A percentile compares a stretch with the other conserved stretches of the same genome.
Evolutionary conservation across 2,888 invertebrate species (phyloP).

Genomic region (Ichneumoninae sp.): DNA sequence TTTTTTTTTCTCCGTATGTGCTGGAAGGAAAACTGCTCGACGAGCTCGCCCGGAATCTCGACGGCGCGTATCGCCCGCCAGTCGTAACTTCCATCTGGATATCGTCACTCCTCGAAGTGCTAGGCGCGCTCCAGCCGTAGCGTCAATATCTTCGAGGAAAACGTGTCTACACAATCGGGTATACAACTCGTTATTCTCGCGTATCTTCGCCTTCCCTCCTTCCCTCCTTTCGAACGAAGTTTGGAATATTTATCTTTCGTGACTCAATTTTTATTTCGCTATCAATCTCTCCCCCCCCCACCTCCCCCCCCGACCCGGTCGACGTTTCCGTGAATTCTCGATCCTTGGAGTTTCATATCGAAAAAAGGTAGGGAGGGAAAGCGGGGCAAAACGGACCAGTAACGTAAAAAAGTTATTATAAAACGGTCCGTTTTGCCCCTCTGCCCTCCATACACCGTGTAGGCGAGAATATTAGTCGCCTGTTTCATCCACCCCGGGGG

Average conservation of each 20-base stretch:
- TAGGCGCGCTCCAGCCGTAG: slow-evolving; percentile 21
- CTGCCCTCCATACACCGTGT: background rate
- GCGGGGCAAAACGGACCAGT: no score
- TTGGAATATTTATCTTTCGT: slow-evolving; percentile 1
- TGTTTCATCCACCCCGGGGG: slow-evolving; percentile 46
- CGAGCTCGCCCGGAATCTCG: slow-evolving; percentile 53
- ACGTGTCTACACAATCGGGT: slow-evolving; percentile 7
- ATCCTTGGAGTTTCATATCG: background rate
- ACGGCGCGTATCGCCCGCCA: slow-evolving; percentile 29
- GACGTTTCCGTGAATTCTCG: slow-evolving; percentile 26
- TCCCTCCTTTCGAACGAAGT: slow-evolving; percentile 4
- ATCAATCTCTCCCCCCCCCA: background rate
- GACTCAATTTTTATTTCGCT: slow-evolving; percentile 21
- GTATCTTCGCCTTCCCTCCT: slow-evolving; percentile 40
- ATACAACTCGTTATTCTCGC: slow-evolving; percentile 30
- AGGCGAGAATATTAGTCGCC: slow-evolving; percentile 55
- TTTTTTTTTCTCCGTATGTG: no score
- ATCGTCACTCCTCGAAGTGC: slow-evolving; percentile 54
- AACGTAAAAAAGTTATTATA: no score
- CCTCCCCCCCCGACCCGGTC: background rate
- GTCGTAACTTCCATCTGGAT: slow-evolving; percentile 60
- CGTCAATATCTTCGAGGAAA: slow-evolving; percentile 10
- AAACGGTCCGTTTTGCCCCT: no score
- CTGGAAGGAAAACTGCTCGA: slow-evolving; percentile 21
- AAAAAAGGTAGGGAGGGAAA: background rate